phyloP scores from a whole-genome alignment of 2,888 invertebrate genomes.

The Lepeophtheirus nordmannii region DNA sequence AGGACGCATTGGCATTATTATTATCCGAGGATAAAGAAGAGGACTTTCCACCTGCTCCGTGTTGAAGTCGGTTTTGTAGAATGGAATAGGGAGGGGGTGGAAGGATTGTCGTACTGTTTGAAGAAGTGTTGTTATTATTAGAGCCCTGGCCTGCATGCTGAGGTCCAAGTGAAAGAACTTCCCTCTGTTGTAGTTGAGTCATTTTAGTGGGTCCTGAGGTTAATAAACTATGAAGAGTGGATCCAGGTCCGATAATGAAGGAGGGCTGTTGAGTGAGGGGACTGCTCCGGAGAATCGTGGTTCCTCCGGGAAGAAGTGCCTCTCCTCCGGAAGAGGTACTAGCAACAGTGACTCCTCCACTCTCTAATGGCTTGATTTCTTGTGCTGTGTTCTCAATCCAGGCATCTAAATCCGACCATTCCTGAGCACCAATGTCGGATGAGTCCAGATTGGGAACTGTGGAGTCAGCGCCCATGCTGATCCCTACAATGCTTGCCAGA shows the following conservation, averaged over 20 bases:
- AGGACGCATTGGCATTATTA: slow-evolving; percentile 5
- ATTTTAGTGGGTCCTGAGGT: slow-evolving; percentile 30
- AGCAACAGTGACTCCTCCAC: neutral
- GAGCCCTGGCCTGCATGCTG: slow-evolving; percentile 19
- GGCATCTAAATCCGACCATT: slow-evolving; percentile 50
- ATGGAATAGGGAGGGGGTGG: slow-evolving; percentile 26
- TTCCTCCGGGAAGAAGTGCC: neutral
- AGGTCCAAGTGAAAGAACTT: neutral
- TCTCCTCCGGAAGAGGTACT: neutral
- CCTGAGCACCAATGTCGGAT: slow-evolving; percentile 40
- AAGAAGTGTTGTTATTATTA: too few species aligned
- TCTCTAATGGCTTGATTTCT: slow-evolving; percentile 27
- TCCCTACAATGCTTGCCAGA: slow-evolving; percentile 41
- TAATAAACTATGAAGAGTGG: slow-evolving; percentile 57
- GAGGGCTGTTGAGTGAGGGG: slow-evolving; percentile 1
- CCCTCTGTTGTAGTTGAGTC: slow-evolving; percentile 22
- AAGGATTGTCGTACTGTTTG: neutral
- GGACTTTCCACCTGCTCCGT: slow-evolving; percentile 28
- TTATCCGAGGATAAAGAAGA: neutral
- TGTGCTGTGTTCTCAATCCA: slow-evolving; percentile 54
- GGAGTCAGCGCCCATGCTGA: slow-evolving; percentile 64
- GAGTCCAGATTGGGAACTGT: slow-evolving; percentile 45
- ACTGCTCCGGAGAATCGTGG: neutral
- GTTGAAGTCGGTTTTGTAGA: slow-evolving; percentile 29
- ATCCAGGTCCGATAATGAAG: slow-evolving; percentile 35